Evolutionary conservation across 2,888 invertebrate species (phyloP).

Genomic region (Megamerina dolium): DNA sequence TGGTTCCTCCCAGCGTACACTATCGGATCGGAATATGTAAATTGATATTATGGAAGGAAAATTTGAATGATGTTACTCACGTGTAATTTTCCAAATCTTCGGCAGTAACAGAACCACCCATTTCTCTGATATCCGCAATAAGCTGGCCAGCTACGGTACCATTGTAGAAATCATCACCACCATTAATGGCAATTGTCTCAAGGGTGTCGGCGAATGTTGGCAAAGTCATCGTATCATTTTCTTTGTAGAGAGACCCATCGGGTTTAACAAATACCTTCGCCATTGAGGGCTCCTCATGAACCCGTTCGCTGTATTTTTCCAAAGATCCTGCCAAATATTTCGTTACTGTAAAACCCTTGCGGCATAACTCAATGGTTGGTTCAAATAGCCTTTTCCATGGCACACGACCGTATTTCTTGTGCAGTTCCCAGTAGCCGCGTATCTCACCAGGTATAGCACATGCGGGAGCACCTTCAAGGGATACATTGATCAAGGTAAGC

Average conservation of each 20-base stretch:
- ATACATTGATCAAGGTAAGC: no score
- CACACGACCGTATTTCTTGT: slow-evolving; percentile 66
- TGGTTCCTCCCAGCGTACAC: slow-evolving; percentile 59
- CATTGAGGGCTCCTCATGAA: slow-evolving; percentile 55
- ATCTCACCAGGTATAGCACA: slow-evolving; percentile 86
- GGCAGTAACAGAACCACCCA: slow-evolving; percentile 71
- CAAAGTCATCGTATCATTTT: slow-evolving; percentile 61
- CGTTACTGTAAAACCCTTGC: slow-evolving; percentile 63
- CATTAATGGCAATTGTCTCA: slow-evolving; percentile 60
- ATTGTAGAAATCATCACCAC: slow-evolving; percentile 67
- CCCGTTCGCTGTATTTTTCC: slow-evolving; percentile 50
- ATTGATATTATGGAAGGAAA: not conserved
- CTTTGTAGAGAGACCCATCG: slow-evolving; percentile 46
- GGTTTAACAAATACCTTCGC: slow-evolving; percentile 61
- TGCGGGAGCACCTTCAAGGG: slow-evolving; percentile 49
- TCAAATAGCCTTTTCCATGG: slow-evolving; percentile 72
- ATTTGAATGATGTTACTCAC: slow-evolving; percentile 49
- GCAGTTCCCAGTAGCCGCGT: slow-evolving; percentile 71
- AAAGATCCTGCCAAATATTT: slow-evolving; percentile 59
- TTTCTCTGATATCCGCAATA: slow-evolving; percentile 62
- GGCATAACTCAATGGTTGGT: slow-evolving; percentile 73
- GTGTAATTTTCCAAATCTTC: slow-evolving; percentile 68
- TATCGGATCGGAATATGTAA: slow-evolving; percentile 17
- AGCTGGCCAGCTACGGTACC: slow-evolving; percentile 61
- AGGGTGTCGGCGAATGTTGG: slow-evolving; percentile 65